Conservation (phyloP, 2,888 invertebrate species). For the Zootermopsis nevadensis region DNA sequence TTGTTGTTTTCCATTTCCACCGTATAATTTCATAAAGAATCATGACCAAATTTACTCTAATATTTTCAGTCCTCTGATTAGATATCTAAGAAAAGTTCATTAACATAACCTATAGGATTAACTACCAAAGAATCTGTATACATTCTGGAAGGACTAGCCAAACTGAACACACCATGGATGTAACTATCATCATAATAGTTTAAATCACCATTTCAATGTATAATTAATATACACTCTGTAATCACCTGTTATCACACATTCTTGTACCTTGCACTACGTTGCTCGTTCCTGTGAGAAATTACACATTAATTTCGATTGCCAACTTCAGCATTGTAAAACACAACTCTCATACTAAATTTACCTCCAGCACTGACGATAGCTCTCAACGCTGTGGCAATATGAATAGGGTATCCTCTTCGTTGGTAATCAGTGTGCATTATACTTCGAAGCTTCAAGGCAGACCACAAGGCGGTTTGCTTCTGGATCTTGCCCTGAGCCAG, state of each 20-base stretch:
- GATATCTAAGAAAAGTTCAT: neutral
- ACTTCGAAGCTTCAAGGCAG: too few relatives aligned
- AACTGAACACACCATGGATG: neutral
- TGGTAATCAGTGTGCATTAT: too few relatives aligned
- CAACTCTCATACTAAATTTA: too few relatives aligned
- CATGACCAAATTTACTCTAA: conserved; percentile 43
- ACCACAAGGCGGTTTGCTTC: too few relatives aligned
- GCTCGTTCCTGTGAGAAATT: neutral
- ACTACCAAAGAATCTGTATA: neutral
- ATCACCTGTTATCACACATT: neutral
- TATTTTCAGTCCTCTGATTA: neutral
- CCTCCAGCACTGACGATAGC: too few relatives aligned
- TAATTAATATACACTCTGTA: neutral
- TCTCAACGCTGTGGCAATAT: too few relatives aligned
- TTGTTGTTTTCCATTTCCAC: conserved; percentile 61
- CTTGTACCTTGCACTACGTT: neutral
- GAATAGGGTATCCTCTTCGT: too few relatives aligned
- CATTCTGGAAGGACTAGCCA: neutral
- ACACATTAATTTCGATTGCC: neutral
- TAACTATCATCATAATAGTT: neutral
- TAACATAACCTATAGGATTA: neutral
- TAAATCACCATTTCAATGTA: neutral
- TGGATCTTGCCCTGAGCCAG: too few relatives aligned
- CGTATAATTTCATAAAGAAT: conserved; percentile 29
- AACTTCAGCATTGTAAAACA: too few relatives aligned